Evolutionary conservation across 2,888 invertebrate genomes (phyloP), one percentile per base, ranked within the genome.

Genomic region (Heliconius charithonia): DNA sequence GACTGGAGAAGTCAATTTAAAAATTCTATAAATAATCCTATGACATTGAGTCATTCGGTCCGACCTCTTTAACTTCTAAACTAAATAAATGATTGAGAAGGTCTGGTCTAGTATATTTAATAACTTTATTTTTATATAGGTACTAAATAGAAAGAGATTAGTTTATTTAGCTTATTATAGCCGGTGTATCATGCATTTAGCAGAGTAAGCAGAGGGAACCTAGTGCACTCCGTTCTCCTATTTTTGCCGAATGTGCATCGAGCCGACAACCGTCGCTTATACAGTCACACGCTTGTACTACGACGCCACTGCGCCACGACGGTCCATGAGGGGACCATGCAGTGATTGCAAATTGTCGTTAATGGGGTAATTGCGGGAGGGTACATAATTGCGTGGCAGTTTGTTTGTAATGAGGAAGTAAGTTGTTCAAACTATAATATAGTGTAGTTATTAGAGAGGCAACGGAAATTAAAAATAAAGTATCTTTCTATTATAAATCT

Each of bases 331-430:
- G 59, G 72, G 25, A 32, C 59, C 45, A 45, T 63, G 41, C 72
- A 77, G 37, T 67, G 73, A 77, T 72, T 70, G 72, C 56, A 77
- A 79, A 81, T 78, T 73, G 75, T 63, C 32, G 69, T 76, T 72
- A 75, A 81, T 78, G 56, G 79, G 76, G 75, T 79, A 81, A 81
- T 79, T 81, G 81, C 29, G 37, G 45, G 80, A 76, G 80, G 79
- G 77, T 76, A 74, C 51, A 79, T 81, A 82, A 79, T 79, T 81
- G 78, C 37, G 41, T 41, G 74, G 7, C 72, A 59, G 45, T 71
- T 77, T 70, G 73, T 27, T 66, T 76, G 59, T 73, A 81, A 81
- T 80, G 70, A 81, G 81, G 81, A 81, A 78, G 80, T 78, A 45
- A 66, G 73, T 73, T 63, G 78, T 81, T 81, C 51, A 78, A 75